Percentiles rank a stretch among this genome's conserved stretches.
Conservation (phyloP, 2,797 vertebrate species). For the Scyliorhinus canicula region DNA sequence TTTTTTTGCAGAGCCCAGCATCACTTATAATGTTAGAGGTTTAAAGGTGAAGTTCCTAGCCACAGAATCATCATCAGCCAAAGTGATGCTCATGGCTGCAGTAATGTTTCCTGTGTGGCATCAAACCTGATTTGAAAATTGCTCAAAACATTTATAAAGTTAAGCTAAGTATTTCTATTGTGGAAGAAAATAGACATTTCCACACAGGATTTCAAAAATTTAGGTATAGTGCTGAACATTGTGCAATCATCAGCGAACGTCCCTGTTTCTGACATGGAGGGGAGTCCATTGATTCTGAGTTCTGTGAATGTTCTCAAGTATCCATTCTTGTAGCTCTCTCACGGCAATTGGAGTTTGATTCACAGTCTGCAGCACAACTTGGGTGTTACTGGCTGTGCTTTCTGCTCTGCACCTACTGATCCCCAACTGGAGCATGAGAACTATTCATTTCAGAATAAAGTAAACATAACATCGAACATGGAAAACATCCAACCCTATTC, state of each 20-base stretch:
- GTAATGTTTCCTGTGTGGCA: neutral
- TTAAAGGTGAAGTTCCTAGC: neutral
- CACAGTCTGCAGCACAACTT: neutral
- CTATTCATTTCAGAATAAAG: slow-evolving; percentile 8
- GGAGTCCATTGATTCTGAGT: too few species aligned
- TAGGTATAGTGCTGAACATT: too few species aligned
- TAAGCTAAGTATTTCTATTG: neutral
- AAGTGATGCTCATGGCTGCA: neutral
- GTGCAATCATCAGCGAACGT: too few species aligned
- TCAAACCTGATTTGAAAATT: neutral
- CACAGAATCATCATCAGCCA: neutral
- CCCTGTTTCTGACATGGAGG: too few species aligned
- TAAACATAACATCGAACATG: neutral
- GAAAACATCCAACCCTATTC: neutral
- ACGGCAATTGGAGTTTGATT: neutral
- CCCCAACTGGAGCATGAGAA: neutral
- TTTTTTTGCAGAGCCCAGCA: neutral
- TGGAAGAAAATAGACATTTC: neutral
- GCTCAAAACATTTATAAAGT: neutral
- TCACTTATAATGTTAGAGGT: neutral
- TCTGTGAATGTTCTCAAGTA: neutral
- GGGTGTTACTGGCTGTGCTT: neutral
- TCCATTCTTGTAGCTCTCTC: neutral
- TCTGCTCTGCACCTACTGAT: neutral
- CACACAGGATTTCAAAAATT: neutral